phyloP scores from a whole-genome alignment of 1,140 invertebrate species.

The Proales similis region DNA sequence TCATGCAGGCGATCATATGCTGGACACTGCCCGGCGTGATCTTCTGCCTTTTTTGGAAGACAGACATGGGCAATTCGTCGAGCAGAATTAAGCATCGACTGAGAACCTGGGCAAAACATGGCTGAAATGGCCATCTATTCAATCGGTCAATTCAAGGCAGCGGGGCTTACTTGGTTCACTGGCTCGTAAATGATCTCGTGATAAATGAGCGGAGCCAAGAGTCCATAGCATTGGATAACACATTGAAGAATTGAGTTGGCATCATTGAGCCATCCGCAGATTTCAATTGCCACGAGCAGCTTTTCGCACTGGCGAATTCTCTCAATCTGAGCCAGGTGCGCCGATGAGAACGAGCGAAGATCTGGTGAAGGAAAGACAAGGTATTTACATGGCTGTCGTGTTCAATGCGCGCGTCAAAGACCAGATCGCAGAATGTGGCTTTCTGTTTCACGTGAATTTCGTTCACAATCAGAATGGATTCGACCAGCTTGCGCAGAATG shows the following conservation, averaged over 20 bases:
- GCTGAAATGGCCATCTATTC: not conserved
- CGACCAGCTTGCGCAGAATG: conserved; percentile 15
- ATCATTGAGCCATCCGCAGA: conserved; percentile 53
- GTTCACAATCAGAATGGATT: conserved; percentile 28
- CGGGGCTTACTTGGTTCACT: conserved; percentile 47
- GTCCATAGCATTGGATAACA: conserved; percentile 51
- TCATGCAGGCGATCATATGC: conserved; percentile 53
- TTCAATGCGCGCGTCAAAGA: conserved; percentile 7
- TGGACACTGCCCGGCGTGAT: conserved; percentile 49
- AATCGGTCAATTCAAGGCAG: not conserved
- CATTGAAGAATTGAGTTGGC: conserved; percentile 49
- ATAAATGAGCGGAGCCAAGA: conserved; percentile 49
- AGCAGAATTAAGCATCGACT: conserved; percentile 47
- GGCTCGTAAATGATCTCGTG: conserved; percentile 48
- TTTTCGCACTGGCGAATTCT: conserved; percentile 49
- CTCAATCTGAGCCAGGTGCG: conserved; percentile 42
- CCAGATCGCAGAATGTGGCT: conserved; percentile 23
- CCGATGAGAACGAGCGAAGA: not conserved
- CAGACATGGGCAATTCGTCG: conserved; percentile 46
- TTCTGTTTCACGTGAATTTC: conserved; percentile 31
- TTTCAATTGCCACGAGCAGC: conserved; percentile 49
- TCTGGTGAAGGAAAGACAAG: not conserved
- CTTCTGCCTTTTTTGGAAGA: conserved; percentile 46
- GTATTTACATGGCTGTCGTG: conserved; percentile 20
- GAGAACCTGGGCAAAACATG: conserved; percentile 42